Conservation (phyloP, 2,888 invertebrate species). For the Ferrisia virgata region DNA sequence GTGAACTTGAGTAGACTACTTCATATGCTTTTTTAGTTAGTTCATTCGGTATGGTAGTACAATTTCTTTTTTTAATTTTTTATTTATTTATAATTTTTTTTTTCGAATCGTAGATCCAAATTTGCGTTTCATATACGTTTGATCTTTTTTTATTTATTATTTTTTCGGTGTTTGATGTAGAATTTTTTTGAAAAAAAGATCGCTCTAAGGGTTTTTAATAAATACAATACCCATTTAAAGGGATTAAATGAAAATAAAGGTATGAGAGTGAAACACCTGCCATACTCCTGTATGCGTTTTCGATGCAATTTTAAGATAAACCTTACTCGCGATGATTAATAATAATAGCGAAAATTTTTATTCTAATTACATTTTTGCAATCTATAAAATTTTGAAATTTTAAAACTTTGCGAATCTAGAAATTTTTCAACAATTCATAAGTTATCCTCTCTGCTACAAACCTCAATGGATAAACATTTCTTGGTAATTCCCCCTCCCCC, state of each 20-base stretch:
- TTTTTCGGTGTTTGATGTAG: background rate
- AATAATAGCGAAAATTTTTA: no score
- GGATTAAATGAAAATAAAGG: background rate
- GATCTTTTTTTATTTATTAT: background rate
- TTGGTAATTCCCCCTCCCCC: no score
- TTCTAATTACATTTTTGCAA: no score
- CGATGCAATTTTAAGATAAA: background rate
- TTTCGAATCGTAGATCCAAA: background rate
- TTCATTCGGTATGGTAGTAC: background rate
- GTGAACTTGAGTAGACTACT: background rate
- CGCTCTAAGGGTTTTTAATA: background rate
- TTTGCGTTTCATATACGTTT: background rate
- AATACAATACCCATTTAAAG: background rate
- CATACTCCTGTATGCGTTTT: background rate
- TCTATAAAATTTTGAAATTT: no score
- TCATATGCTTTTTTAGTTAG: slow-evolving; percentile 39
- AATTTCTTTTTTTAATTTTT: slow-evolving; percentile 4
- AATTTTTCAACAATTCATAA: no score
- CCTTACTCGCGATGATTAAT: no score
- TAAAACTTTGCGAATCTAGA: no score
- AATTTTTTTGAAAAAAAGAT: background rate
- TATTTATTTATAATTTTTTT: background rate
- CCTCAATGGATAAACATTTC: no score
- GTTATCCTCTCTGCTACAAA: no score
- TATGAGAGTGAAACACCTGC: background rate